Conservation (phyloP, 1,140 invertebrate genomes). For the Brachionus manjavacas region DNA sequence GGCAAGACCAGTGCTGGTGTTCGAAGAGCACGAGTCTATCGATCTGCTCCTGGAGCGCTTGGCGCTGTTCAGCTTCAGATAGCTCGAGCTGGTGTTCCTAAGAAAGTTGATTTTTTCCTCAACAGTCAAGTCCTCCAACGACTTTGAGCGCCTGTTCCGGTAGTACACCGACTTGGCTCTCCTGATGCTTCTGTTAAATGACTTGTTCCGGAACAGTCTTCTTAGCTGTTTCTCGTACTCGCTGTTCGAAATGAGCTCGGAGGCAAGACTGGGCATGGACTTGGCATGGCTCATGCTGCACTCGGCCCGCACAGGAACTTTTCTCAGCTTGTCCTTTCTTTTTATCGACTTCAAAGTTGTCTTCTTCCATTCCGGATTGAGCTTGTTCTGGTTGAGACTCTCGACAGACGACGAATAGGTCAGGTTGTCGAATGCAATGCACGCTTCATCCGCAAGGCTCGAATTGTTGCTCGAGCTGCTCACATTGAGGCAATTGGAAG, state of each 20-base stretch:
- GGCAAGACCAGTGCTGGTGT: slow-evolving; percentile 2
- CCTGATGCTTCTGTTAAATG: slow-evolving; percentile 5
- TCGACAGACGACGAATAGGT: slow-evolving; percentile 31
- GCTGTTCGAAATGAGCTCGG: background rate
- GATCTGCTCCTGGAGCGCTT: background rate
- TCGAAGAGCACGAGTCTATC: background rate
- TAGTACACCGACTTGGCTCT: slow-evolving; percentile 36
- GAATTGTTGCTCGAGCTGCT: slow-evolving; percentile 8
- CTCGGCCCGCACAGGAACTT: background rate
- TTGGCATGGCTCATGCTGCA: background rate
- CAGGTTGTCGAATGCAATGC: slow-evolving; percentile 21
- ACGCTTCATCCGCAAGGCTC: background rate
- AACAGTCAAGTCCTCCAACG: slow-evolving; percentile 19
- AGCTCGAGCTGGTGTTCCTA: background rate
- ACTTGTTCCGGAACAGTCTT: slow-evolving; percentile 7
- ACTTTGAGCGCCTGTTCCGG: slow-evolving; percentile 5
- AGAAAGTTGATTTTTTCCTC: slow-evolving; percentile 28
- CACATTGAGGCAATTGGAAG: background rate
- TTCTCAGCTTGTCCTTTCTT: slow-evolving; percentile 26
- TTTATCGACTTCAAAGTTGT: slow-evolving; percentile 25
- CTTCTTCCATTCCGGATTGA: background rate
- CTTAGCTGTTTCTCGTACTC: slow-evolving; percentile 15
- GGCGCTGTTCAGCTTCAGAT: background rate
- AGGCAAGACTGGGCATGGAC: slow-evolving; percentile 6
- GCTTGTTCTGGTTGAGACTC: background rate